These are phyloP conservation scores for Sceliomorpha sp. DNA, from an alignment of 2,888 invertebrate genomes.

Conservation along the genomic window DNA sequence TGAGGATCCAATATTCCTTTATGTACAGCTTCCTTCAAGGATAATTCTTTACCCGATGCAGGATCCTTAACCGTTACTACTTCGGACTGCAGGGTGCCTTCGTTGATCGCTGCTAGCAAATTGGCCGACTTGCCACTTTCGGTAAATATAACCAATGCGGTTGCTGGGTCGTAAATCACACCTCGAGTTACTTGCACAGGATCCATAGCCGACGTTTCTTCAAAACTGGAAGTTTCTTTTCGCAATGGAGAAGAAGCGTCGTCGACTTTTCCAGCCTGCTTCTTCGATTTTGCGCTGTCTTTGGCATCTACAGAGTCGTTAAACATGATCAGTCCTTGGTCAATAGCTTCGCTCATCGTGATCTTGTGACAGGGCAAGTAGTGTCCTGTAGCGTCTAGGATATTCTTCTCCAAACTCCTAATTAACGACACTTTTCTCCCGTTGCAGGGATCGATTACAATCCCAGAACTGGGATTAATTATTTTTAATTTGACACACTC, in stretches of 20 bases:
- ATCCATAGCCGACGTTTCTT: slow-evolving; percentile 81
- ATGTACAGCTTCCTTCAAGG: slow-evolving; percentile 88
- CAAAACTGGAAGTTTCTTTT: slow-evolving; percentile 81
- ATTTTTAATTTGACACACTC: slow-evolving; percentile 93
- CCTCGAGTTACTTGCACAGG: slow-evolving; percentile 88
- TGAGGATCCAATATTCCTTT: slow-evolving; percentile 87
- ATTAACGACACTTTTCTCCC: slow-evolving; percentile 85
- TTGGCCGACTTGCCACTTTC: slow-evolving; percentile 86
- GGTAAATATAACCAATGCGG: slow-evolving; percentile 87
- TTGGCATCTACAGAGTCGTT: slow-evolving; percentile 80
- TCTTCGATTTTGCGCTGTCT: slow-evolving; percentile 79
- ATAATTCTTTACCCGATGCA: slow-evolving; percentile 84
- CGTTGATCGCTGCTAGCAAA: slow-evolving; percentile 88
- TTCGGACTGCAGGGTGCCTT: slow-evolving; percentile 86
- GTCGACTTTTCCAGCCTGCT: no score
- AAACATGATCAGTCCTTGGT: slow-evolving; percentile 84
- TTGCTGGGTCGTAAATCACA: slow-evolving; percentile 89
- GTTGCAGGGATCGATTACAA: slow-evolving; percentile 89
- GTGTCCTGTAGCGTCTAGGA: slow-evolving; percentile 89
- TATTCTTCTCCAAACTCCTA: slow-evolving; percentile 88
- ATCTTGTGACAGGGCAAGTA: slow-evolving; percentile 84
- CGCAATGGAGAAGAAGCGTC: slow-evolving; percentile 77
- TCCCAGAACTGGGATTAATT: slow-evolving; percentile 90
- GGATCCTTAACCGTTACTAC: slow-evolving; percentile 88
- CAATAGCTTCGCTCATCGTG: slow-evolving; percentile 89